Evolutionary conservation across 2,113 vertebrate genomes (phyloP).

Genomic region (Vulpes vulpes): DNA sequence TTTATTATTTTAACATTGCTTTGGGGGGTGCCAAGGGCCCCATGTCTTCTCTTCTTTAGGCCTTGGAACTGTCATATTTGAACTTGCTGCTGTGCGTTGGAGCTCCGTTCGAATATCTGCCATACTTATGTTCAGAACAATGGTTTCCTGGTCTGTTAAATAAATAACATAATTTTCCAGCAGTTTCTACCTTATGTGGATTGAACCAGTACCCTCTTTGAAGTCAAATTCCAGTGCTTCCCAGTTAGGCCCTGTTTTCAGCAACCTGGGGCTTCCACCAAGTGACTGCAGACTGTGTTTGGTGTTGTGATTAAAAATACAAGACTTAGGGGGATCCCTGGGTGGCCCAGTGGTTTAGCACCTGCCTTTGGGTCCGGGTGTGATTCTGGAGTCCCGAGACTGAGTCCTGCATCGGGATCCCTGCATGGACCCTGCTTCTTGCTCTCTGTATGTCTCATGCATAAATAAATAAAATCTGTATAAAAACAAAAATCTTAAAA

Average conservation of each 20-base stretch:
- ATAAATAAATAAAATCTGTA: too few relatives aligned
- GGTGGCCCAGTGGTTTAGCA: too few relatives aligned
- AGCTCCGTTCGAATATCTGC: background rate
- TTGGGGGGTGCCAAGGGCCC: background rate
- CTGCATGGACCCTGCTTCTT: too few relatives aligned
- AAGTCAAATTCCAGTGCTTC: slow-evolving; percentile 10
- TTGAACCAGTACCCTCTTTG: background rate
- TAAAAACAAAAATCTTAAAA: too few relatives aligned
- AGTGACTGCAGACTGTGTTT: background rate
- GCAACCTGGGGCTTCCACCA: background rate
- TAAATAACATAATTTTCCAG: background rate
- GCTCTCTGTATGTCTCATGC: too few relatives aligned
- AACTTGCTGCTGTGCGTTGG: background rate
- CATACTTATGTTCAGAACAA: background rate
- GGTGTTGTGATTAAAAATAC: background rate
- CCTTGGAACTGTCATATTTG: background rate
- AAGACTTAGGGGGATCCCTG: background rate
- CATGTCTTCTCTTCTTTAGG: background rate
- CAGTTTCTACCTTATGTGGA: background rate
- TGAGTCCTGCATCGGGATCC: too few relatives aligned
- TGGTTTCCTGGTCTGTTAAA: background rate
- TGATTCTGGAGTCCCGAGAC: too few relatives aligned
- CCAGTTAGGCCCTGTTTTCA: background rate
- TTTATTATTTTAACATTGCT: background rate
- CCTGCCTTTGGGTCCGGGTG: too few relatives aligned